Conservation (phyloP, 1,140 invertebrate species). For the Drosophila jambulina region DNA sequence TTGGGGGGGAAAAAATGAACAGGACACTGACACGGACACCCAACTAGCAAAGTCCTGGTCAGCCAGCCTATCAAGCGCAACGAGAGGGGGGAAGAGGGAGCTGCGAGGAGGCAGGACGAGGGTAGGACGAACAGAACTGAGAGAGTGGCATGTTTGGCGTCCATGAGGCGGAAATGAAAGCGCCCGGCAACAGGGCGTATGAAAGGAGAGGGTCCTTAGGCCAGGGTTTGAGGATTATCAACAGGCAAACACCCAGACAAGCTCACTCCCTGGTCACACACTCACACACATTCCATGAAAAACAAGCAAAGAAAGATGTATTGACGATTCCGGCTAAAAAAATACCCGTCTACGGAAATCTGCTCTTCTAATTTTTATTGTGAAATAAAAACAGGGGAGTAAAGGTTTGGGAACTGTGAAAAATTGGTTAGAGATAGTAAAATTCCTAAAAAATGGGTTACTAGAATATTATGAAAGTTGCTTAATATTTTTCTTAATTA, state of each 20-base stretch:
- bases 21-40: conserved; percentile 49
- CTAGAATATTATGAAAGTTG: too few relatives aligned
- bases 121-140: neutral
- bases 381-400: neutral
- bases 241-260: conserved; percentile 58
- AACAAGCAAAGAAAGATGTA: conserved; percentile 6
- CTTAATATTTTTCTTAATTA: neutral
- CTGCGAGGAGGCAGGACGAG: neutral
- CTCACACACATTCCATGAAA: conserved; percentile 23
- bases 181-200: conserved; percentile 59
- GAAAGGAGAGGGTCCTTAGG: conserved; percentile 14
- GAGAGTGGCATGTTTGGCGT: conserved; percentile 77
- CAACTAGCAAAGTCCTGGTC: conserved; percentile 66
- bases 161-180: conserved; percentile 82
- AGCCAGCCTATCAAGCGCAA: conserved; percentile 76
- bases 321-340: conserved; percentile 6
- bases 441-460: neutral
- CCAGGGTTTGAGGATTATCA: conserved; percentile 71
- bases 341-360: conserved; percentile 13
- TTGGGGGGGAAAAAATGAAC: conserved; percentile 23
- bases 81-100: neutral
- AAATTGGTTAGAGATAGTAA: neutral
- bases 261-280: conserved; percentile 4
- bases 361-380: neutral
- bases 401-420: neutral